A percentile compares a stretch with the other conserved stretches of the same genome.
These are phyloP conservation scores for Apodemia duryi DNA, from an alignment of 2,888 invertebrate species.

Conservation along the genomic window DNA sequence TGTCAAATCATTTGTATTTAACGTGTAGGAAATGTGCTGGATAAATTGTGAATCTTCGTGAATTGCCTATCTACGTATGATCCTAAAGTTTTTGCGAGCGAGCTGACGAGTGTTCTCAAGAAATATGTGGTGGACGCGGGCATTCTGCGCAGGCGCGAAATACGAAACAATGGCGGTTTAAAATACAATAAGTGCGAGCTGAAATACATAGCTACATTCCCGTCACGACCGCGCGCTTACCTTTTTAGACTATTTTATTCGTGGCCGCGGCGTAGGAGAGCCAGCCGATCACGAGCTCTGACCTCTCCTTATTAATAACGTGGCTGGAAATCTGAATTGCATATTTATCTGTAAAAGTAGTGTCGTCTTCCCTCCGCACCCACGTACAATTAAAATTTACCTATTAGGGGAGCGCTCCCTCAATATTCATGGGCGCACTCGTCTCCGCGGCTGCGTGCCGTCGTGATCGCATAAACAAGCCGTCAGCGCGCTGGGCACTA, in stretches of 20 bases:
- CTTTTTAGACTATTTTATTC: slow-evolving; percentile 72
- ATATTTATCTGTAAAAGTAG: slow-evolving; percentile 36
- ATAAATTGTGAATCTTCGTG: too few species aligned
- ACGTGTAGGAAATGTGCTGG: too few species aligned
- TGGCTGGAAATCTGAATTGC: slow-evolving; percentile 52
- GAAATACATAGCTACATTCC: slow-evolving; percentile 71
- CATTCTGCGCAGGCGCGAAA: slow-evolving; percentile 64
- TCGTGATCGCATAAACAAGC: slow-evolving; percentile 55
- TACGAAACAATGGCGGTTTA: slow-evolving; percentile 74
- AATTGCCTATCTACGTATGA: too few species aligned
- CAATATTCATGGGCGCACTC: slow-evolving; percentile 43
- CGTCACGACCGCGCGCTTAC: slow-evolving; percentile 69
- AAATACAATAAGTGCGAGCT: slow-evolving; percentile 73
- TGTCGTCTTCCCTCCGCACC: slow-evolving; percentile 21
- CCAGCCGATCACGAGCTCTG: slow-evolving; percentile 50
- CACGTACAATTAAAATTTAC: slow-evolving; percentile 35
- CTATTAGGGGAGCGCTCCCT: slow-evolving; percentile 32
- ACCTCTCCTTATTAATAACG: slow-evolving; percentile 69
- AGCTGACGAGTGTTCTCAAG: neutral
- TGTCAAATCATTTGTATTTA: too few species aligned
- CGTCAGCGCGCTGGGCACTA: slow-evolving; percentile 47
- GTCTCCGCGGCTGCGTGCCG: slow-evolving; percentile 47
- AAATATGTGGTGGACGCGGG: slow-evolving; percentile 24
- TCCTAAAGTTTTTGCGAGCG: too few species aligned
- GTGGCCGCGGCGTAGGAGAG: slow-evolving; percentile 46